Percentiles rank a stretch among this genome's conserved stretches.
Conservation (phyloP, 2,797 vertebrate genomes). For the Danio aesculapii region DNA sequence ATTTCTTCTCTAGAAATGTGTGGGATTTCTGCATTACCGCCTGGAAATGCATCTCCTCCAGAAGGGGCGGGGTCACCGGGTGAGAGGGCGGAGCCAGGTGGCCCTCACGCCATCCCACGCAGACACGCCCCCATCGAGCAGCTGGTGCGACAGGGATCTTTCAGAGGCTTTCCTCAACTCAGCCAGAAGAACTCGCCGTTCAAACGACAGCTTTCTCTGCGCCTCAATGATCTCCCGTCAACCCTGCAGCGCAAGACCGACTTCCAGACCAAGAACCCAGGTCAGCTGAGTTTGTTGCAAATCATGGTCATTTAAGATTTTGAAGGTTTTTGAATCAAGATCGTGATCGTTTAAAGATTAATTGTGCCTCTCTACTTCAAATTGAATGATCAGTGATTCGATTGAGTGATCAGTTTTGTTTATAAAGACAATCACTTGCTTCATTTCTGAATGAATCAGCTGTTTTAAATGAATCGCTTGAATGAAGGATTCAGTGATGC, state of each 20-base stretch:
- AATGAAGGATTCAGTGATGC: no score
- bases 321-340: no score
- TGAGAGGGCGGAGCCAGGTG: conserved; percentile 83
- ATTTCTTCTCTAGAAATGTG: conserved; percentile 67
- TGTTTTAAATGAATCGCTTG: no score
- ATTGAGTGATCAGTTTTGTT: no score
- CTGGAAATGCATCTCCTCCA: conserved; percentile 83
- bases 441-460: no score
- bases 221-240: conserved; percentile 92
- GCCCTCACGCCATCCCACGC: conserved; percentile 88
- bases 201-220: conserved; percentile 91
- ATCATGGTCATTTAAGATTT: no score
- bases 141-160: conserved; percentile 92
- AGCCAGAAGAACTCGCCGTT: conserved; percentile 95
- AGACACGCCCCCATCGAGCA: conserved; percentile 93
- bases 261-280: conserved; percentile 85
- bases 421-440: no score
- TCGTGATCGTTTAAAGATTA: no score
- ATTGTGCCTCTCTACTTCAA: no score
- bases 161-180: conserved; percentile 90
- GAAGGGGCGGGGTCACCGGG: conserved; percentile 84
- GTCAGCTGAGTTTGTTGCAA: conserved; percentile 66
- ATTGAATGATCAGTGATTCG: no score
- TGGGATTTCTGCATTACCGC: conserved; percentile 70
- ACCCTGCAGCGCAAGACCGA: conserved; percentile 91